Conservation (phyloP, 2,888 invertebrate species). For the Apocheima hispidaria region DNA sequence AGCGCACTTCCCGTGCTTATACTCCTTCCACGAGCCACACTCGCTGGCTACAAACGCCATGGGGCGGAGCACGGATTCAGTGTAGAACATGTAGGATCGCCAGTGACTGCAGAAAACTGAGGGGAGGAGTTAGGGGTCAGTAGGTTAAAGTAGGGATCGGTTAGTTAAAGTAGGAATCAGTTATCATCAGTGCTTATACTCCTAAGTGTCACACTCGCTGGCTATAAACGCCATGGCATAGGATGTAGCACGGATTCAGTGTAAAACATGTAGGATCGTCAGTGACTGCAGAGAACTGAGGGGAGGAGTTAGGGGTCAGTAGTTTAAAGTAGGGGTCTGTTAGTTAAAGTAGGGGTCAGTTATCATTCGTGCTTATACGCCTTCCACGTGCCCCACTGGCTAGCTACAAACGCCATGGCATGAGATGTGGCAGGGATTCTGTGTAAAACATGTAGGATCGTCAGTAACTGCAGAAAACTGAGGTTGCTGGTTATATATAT, state of each 20-base stretch:
- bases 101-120: slow-evolving; percentile 89
- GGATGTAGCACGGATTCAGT: slow-evolving; percentile 83
- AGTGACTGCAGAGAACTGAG: background rate
- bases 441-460: background rate
- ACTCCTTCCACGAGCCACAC: slow-evolving; percentile 81
- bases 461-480: background rate
- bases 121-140: background rate
- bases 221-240: slow-evolving; percentile 78
- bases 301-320: background rate
- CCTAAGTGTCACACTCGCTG: slow-evolving; percentile 74
- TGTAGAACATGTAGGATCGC: slow-evolving; percentile 87
- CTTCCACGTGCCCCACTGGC: slow-evolving; percentile 76
- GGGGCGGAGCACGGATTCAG: slow-evolving; percentile 85
- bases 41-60: slow-evolving; percentile 76
- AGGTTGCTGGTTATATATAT: background rate
- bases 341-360: background rate
- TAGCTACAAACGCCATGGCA: slow-evolving; percentile 76
- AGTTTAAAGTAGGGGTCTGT: background rate
- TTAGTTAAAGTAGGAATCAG: background rate
- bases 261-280: background rate
- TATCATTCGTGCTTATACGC: slow-evolving; percentile 68
- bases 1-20: slow-evolving; percentile 73
- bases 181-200: slow-evolving; percentile 69
- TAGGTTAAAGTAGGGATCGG: background rate
- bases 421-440: slow-evolving; percentile 85